Percentiles rank a stretch among this genome's conserved stretches.
Evolutionary conservation across 92 coral and sea anemone species (phyloP).

Genomic region (Micromussa lordhowensis): DNA sequence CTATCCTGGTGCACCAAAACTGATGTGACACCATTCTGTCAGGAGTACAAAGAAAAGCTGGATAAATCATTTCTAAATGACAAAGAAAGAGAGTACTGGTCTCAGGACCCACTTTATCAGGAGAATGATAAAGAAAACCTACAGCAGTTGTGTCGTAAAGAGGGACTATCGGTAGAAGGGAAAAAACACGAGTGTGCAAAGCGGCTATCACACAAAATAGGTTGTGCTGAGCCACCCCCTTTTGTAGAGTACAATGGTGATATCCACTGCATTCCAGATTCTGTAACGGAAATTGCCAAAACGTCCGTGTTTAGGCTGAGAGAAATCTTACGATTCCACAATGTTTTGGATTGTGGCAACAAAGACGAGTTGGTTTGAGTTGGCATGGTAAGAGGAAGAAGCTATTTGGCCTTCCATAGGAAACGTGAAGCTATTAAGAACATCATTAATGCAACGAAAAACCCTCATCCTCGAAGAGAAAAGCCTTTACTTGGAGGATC

Average conservation of each 20-base stretch:
- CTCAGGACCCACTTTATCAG: conserved; percentile 56
- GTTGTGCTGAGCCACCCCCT: conserved; percentile 50
- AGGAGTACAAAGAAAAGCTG: conserved; percentile 41
- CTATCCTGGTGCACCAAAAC: conserved; percentile 67
- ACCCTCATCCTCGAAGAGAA: conserved; percentile 38
- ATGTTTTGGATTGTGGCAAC: conserved; percentile 70
- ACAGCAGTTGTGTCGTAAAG: conserved; percentile 43
- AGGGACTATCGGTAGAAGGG: conserved; percentile 59
- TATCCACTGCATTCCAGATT: conserved; percentile 35
- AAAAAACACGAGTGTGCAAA: conserved; percentile 61
- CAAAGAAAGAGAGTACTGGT: conserved; percentile 73
- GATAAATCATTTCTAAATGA: conserved; percentile 59
- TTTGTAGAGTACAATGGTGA: conserved; percentile 61
- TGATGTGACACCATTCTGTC: conserved; percentile 43
- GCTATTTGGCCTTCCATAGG: conserved; percentile 58
- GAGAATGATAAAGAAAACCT: conserved; percentile 52
- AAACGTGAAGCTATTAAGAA: conserved; percentile 54
- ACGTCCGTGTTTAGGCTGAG: conserved; percentile 58
- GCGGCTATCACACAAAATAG: conserved; percentile 39
- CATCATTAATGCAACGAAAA: conserved; percentile 42
- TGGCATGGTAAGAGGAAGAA: conserved; percentile 65
- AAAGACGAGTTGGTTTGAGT: conserved; percentile 73
- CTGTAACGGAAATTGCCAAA: conserved; percentile 63
- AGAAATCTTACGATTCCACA: conserved; percentile 66
- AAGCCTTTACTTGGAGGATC: conserved; percentile 33